phyloP scores from a whole-genome alignment of 2,888 invertebrate genomes.

The Lydus trimaculatus region DNA sequence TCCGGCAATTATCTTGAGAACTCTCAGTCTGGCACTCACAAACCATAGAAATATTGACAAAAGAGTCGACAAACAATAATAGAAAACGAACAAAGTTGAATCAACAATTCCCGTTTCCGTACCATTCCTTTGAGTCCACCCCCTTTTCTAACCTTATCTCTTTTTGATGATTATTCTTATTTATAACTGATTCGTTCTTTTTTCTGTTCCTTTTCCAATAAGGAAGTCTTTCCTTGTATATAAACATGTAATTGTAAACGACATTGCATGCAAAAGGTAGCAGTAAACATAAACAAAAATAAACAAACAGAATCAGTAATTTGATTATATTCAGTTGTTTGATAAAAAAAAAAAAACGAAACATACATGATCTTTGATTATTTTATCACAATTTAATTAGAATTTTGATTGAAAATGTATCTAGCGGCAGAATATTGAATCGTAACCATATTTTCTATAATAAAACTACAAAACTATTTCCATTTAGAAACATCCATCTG shows the following conservation, averaged over 20 bases:
- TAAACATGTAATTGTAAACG: constrained; percentile 6
- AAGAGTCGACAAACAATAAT: constrained; percentile 34
- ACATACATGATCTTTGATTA: no score
- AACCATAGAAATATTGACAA: constrained; percentile 29
- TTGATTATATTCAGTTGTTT: not conserved
- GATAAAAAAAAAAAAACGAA: not conserved
- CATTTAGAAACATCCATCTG: constrained; percentile 14
- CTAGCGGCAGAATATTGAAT: no score
- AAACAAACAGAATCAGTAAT: not conserved
- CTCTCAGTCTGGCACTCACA: constrained; percentile 19
- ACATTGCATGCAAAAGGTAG: not conserved
- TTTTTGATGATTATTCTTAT: constrained; percentile 12
- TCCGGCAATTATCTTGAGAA: constrained; percentile 22
- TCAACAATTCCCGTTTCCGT: constrained; percentile 34
- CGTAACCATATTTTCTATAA: not conserved
- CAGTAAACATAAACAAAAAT: not conserved
- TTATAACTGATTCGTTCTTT: not conserved
- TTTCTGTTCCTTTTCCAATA: not conserved
- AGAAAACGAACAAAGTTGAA: constrained; percentile 31
- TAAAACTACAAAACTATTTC: constrained; percentile 13
- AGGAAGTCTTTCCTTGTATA: not conserved
- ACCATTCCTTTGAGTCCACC: constrained; percentile 12
- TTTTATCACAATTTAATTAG: not conserved
- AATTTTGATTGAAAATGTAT: not conserved
- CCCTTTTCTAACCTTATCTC: constrained; percentile 16